These are phyloP conservation scores for Maccullochella peelii DNA, from an alignment of 2,113 vertebrate genomes.

Conservation along the genomic window DNA sequence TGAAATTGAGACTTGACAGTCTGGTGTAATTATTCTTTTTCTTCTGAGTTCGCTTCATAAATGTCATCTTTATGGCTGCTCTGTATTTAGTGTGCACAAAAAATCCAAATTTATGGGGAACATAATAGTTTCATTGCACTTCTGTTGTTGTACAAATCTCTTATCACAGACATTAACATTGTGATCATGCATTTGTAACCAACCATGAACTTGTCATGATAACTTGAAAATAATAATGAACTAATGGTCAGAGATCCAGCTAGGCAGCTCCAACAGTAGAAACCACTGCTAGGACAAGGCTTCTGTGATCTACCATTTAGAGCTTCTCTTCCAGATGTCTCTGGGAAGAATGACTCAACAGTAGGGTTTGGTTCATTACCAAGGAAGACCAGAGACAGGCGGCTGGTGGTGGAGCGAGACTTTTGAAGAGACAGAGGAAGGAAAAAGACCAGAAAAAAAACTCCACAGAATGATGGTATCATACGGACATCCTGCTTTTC, in stretches of 20 bases:
- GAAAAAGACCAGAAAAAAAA: constrained; percentile 15
- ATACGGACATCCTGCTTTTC: constrained; percentile 44
- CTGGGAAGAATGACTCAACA: constrained; percentile 73
- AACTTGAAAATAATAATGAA: constrained; percentile 34
- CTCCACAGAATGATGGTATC: constrained; percentile 24
- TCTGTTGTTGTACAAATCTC: constrained; percentile 2
- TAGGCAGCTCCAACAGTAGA: constrained; percentile 7
- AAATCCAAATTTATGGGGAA: neutral
- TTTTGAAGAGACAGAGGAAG: constrained; percentile 28
- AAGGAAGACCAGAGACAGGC: constrained; percentile 29
- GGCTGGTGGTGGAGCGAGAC: constrained; percentile 10
- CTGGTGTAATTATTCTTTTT: constrained; percentile 28
- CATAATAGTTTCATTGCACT: constrained; percentile 5
- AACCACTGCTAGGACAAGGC: constrained; percentile 20
- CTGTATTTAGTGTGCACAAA: constrained; percentile 20
- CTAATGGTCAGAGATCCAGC: neutral
- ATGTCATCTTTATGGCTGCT: constrained; percentile 8
- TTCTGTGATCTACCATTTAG: constrained; percentile 50
- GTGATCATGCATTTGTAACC: neutral
- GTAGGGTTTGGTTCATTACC: constrained; percentile 59
- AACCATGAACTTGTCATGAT: constrained; percentile 2
- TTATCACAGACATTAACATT: neutral
- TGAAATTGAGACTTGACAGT: constrained; percentile 23
- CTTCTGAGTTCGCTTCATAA: neutral
- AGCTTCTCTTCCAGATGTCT: constrained; percentile 58